Base-by-base conservation (phyloP, 2,888 invertebrate genomes). In the Margaritifera margaritifera region DNA sequence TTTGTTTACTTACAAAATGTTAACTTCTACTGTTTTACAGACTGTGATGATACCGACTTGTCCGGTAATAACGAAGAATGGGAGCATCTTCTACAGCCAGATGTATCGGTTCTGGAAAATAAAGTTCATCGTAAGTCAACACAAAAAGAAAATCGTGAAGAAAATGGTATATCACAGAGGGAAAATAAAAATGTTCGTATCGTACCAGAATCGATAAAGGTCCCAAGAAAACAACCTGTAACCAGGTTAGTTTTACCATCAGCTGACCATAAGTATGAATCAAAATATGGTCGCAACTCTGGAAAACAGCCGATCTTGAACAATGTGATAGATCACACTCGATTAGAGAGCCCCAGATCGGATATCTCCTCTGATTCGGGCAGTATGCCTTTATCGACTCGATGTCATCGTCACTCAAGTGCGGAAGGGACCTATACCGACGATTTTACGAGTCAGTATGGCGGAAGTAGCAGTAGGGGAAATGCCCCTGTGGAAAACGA, bases 41-140 rank as follows among this genome's bases (percentile, higher is more conserved):
- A 76, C 42, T 31, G 56, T 27, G 72, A 74, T 3, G 77, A 77
- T 11, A 64, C 65, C 22, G 81, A 81, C 64, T 64, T 80, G 11
- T 68, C 75, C 0, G 80, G 81, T 24, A 76, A 78, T 50, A 81
- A 81, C 60, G 69, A 66, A n/a, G 77, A 81, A 58, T 80, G 78
- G 78, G 81, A 81, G 24, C 66, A 75, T n/a, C 59, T 81, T 1
- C 66, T 79, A 8, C 55, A 71, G 42, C 62, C 75, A 2, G 20
- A 72, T 22, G 25, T 25, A 19, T 50, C 22, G 20, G 24, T 24
- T 51, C 50, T 52, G 20, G 53, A 55, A 25, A 62, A n/a, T 15
- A 25, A 52, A 2, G 19, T 31, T 42, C 58, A 6, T 24, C 24
- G 31, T 18, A 20, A 4, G 19, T 18, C 50, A 57, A 58, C 27